Conservation (phyloP, 2,113 vertebrate genomes). For the Columba livia region DNA sequence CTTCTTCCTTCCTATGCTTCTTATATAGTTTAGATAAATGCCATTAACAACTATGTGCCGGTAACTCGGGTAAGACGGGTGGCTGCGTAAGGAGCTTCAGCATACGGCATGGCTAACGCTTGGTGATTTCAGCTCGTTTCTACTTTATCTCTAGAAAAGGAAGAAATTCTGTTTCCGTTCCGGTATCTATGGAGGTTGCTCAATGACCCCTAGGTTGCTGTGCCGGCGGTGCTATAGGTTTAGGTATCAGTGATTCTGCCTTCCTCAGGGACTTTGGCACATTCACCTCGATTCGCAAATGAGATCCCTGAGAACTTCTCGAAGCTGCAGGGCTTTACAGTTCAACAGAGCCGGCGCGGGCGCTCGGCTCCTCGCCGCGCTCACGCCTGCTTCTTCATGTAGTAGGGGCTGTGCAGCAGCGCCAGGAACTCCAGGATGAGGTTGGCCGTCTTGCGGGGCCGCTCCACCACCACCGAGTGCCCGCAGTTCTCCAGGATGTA, state of each 20-base stretch:
- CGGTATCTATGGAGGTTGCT: conserved; percentile 31
- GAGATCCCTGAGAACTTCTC: conserved; percentile 79
- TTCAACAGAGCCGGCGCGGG: not conserved
- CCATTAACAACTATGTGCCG: not conserved
- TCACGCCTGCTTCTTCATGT: conserved; percentile 84
- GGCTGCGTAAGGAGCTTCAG: conserved; percentile 23
- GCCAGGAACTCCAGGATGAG: conserved; percentile 87
- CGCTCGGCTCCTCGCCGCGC: not conserved
- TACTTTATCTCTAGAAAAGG: conserved; percentile 60
- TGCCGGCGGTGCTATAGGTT: conserved; percentile 38
- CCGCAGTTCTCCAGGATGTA: conserved; percentile 91
- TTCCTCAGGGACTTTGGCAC: conserved; percentile 76
- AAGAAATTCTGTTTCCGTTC: conserved; percentile 40
- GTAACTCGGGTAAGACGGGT: not conserved
- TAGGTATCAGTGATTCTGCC: conserved; percentile 26
- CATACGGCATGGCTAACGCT: conserved; percentile 12
- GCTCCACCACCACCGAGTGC: conserved; percentile 89
- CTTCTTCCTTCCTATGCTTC: conserved; percentile 4
- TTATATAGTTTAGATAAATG: conserved; percentile 31
- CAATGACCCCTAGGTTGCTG: conserved; percentile 45
- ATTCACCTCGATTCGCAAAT: conserved; percentile 21
- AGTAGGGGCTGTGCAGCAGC: conserved; percentile 75
- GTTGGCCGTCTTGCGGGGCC: conserved; percentile 87
- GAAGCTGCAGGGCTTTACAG: conserved; percentile 39
- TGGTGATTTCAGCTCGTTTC: conserved; percentile 36